Conservation (phyloP, 2,113 vertebrate genomes). For the Epinephelus moara region DNA sequence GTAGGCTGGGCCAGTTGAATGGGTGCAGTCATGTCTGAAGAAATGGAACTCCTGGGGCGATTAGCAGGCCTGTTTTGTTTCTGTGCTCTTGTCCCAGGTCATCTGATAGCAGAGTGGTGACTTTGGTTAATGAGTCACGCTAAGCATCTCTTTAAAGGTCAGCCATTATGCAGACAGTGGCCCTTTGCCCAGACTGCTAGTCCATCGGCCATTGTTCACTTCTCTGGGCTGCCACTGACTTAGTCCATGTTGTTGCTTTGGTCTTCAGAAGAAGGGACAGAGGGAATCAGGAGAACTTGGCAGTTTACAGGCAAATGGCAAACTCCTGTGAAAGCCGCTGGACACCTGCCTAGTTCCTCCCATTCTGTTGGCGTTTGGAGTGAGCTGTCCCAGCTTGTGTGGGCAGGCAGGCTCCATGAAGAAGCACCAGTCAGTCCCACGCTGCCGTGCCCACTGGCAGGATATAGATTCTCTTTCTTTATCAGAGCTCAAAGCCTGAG, state of each 20-base stretch:
- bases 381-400: slow-evolving; percentile 78
- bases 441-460: slow-evolving; percentile 77
- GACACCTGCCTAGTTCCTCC: slow-evolving; percentile 73
- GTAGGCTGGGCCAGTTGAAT: slow-evolving; percentile 81
- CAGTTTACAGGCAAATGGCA: slow-evolving; percentile 68
- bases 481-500: slow-evolving; percentile 75
- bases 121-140: slow-evolving; percentile 83
- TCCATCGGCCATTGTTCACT: slow-evolving; percentile 77
- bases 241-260: slow-evolving; percentile 70
- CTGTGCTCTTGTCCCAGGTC: slow-evolving; percentile 83
- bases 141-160: slow-evolving; percentile 89
- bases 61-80: slow-evolving; percentile 83
- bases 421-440: slow-evolving; percentile 78
- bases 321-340: slow-evolving; percentile 70
- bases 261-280: slow-evolving; percentile 62
- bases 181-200: slow-evolving; percentile 78
- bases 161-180: slow-evolving; percentile 82
- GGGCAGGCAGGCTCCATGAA: slow-evolving; percentile 67
- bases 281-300: slow-evolving; percentile 62
- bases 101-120: slow-evolving; percentile 86
- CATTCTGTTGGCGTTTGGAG: slow-evolving; percentile 70
- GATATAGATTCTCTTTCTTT: slow-evolving; percentile 79
- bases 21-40: slow-evolving; percentile 85
- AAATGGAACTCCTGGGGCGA: slow-evolving; percentile 83
- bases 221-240: slow-evolving; percentile 60